These are phyloP conservation scores for Hypomecis punctinalis DNA, from an alignment of 2,888 invertebrate species.

Conservation along the genomic window DNA sequence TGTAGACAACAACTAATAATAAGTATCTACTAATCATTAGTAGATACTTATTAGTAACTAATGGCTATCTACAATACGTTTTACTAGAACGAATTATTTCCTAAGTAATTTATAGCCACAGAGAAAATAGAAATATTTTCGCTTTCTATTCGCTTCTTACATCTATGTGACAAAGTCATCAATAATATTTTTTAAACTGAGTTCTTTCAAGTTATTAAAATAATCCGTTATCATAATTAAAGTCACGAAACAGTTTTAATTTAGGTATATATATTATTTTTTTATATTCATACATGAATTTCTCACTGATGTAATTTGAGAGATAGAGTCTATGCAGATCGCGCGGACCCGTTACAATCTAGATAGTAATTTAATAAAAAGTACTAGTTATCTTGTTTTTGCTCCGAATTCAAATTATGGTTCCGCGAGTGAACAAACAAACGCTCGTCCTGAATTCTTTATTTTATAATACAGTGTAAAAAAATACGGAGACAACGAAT, in stretches of 20 bases:
- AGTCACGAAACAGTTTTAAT: constrained; percentile 1
- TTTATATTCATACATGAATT: not conserved
- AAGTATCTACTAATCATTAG: too few relatives aligned
- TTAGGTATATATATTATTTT: not conserved
- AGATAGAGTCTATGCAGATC: constrained; percentile 22
- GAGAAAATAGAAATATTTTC: too few relatives aligned
- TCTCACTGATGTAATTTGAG: constrained; percentile 3
- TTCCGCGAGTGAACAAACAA: not conserved
- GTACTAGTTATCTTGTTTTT: constrained; percentile 1
- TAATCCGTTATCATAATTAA: constrained; percentile 1
- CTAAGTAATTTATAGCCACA: too few relatives aligned
- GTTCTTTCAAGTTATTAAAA: not conserved
- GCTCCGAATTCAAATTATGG: constrained; percentile 6
- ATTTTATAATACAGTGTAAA: not conserved
- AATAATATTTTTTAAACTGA: too few relatives aligned
- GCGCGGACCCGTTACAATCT: constrained; percentile 21
- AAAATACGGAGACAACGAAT: not conserved
- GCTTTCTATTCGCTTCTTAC: too few relatives aligned
- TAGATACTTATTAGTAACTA: too few relatives aligned
- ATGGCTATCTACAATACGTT: too few relatives aligned
- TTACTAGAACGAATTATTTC: too few relatives aligned
- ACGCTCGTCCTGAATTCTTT: not conserved
- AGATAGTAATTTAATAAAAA: constrained; percentile 6
- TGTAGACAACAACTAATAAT: too few relatives aligned
- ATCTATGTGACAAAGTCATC: too few relatives aligned